These are phyloP conservation scores for Aplidium turbinatum DNA, from an alignment of 23 tunicate genomes.

Conservation along the genomic window DNA sequence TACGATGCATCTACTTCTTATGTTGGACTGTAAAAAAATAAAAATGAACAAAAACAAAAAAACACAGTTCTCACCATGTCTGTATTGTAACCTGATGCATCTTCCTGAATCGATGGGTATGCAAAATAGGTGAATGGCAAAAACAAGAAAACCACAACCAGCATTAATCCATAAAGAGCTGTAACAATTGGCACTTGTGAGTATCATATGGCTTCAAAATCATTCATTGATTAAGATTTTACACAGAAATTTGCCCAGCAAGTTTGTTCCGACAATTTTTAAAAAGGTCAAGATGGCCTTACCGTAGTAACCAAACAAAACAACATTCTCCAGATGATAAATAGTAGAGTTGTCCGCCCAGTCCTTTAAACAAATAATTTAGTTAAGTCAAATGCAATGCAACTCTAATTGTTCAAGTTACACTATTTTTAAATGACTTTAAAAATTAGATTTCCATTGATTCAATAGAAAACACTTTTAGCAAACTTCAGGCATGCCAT, in stretches of 20 bases:
- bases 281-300: background rate
- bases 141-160: constrained; percentile 4
- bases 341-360: constrained; percentile 21
- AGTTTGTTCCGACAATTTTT: background rate
- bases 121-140: constrained; percentile 23
- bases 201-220: too few relatives aligned
- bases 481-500: too few relatives aligned
- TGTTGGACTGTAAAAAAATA: too few relatives aligned
- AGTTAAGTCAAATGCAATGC: background rate
- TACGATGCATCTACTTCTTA: too few relatives aligned
- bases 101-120: background rate
- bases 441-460: too few relatives aligned
- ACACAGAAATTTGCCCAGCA: background rate
- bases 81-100: too few relatives aligned
- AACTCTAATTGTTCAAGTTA: too few relatives aligned
- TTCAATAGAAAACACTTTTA: too few relatives aligned
- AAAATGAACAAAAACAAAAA: too few relatives aligned
- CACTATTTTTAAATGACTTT: too few relatives aligned
- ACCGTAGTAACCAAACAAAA: constrained; percentile 13
- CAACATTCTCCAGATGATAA: background rate
- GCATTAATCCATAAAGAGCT: constrained; percentile 14
- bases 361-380: background rate
- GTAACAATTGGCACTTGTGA: constrained; percentile 1
- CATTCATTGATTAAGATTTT: too few relatives aligned
- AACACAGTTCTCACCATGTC: too few relatives aligned